Evolutionary conservation across 2,797 vertebrate genomes (phyloP), one percentile per base, ranked within the genome.

Genomic region (Sternotherus odoratus): DNA sequence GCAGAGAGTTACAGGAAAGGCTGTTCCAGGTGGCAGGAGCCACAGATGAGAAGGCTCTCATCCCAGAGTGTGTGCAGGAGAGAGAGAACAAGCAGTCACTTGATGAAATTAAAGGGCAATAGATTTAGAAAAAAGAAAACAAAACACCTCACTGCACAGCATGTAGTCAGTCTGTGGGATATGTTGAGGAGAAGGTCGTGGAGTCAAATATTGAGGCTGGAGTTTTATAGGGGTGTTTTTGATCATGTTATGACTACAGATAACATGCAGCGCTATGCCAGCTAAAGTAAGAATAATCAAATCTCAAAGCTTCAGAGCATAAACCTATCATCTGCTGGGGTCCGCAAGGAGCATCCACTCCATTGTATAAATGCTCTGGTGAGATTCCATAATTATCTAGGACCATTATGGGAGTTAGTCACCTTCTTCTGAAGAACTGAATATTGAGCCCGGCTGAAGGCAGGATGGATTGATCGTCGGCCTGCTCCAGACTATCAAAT

Each of bases 11-110:
- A 77, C 36, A 5, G 10, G 85, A 50, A 90, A 86, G 36, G 3
- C 57, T 91, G 57, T 80, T 95, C 88, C 89, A 89, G 72, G 90
- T 93, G 86, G 77, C 83, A 87, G 72, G 77, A 92, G 9, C 28
- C 80, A 79, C 7, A 72, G 33, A 80, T 60, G 36, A 92, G 77
- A 86, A 66, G 53, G 48, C 88, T 84, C 77, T 87, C 12, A 89
- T 86, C 16, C 77, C 85, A 92, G 39, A 91, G 0, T 82, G 82
- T 46, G 28, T 48, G 78, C 85, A 24, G 28, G 17, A 66, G n/a
- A 87, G 49, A 85, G 36, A 69, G 82, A 91, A 91, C 36, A 89
- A 82, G 60, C 1, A 6, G 50, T 82, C 43, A 88, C 12, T 79
- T 56, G n/a, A 86, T 83, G 3, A 93, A 85, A 91, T 36, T 83